phyloP scores from a whole-genome alignment of 2,888 invertebrate genomes.

The Drosophila birchii region DNA sequence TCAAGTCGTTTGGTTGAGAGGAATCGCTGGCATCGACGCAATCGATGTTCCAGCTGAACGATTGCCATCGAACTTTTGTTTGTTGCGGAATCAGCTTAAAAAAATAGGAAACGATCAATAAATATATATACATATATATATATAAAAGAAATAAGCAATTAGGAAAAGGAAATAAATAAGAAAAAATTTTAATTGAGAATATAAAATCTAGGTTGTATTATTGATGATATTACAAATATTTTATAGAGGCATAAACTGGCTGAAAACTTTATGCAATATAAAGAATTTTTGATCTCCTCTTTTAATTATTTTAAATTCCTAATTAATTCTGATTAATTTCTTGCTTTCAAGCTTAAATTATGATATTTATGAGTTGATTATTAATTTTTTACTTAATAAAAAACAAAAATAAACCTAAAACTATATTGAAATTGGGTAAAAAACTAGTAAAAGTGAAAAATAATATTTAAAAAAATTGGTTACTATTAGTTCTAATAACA shows the following conservation, averaged over 20 bases:
- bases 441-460: background rate
- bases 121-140: background rate
- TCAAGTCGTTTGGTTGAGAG: constrained; percentile 58
- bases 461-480: background rate
- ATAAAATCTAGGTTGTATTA: too few relatives aligned
- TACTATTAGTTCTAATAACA: background rate
- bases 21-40: constrained; percentile 10
- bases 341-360: background rate
- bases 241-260: too few relatives aligned
- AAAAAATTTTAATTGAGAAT: too few relatives aligned
- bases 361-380: background rate
- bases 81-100: constrained; percentile 18
- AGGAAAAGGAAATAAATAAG: background rate
- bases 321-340: background rate
- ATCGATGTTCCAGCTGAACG: constrained; percentile 43
- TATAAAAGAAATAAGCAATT: background rate
- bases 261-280: too few relatives aligned
- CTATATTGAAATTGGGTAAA: background rate
- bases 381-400: background rate
- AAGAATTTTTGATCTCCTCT: background rate
- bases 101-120: background rate
- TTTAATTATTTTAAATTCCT: background rate
- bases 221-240: too few relatives aligned
- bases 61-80: constrained; percentile 37
- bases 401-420: background rate